These are phyloP conservation scores for Laticauda colubrina DNA, from an alignment of 2,113 vertebrate genomes.

Conservation along the genomic window DNA sequence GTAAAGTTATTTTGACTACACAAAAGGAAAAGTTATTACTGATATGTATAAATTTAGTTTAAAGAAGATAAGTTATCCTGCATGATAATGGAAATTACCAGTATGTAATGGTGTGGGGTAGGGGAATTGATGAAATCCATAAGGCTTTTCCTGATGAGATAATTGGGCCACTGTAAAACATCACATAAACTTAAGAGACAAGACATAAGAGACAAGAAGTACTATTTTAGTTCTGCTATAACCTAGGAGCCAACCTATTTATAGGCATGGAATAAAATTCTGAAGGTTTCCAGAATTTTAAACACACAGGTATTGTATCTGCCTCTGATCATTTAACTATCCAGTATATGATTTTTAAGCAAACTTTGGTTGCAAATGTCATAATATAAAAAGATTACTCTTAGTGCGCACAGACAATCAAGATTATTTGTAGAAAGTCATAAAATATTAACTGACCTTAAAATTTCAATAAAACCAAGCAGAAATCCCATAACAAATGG, in stretches of 20 bases:
- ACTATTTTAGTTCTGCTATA: not conserved
- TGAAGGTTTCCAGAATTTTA: slow-evolving; percentile 4
- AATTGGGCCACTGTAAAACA: not conserved
- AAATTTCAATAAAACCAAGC: slow-evolving; percentile 24
- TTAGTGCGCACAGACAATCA: slow-evolving; percentile 5
- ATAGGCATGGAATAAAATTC: slow-evolving; percentile 40
- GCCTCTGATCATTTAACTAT: not conserved
- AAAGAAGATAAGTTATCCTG: not conserved
- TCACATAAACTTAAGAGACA: not conserved
- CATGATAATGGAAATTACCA: slow-evolving; percentile 14
- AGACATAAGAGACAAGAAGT: no score
- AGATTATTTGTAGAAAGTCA: slow-evolving; percentile 23
- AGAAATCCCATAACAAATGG: not conserved
- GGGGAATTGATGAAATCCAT: not conserved
- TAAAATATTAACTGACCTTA: slow-evolving; percentile 16
- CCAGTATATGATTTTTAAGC: slow-evolving; percentile 20
- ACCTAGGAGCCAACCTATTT: slow-evolving; percentile 47
- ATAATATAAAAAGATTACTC: slow-evolving; percentile 24
- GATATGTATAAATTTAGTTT: slow-evolving; percentile 1
- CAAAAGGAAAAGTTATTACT: not conserved
- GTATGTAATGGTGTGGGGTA: not conserved
- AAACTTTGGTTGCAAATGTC: slow-evolving; percentile 38
- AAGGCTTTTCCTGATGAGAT: not conserved
- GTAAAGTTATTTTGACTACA: not conserved
- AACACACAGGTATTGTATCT: not conserved